Conservation (phyloP, 2,113 vertebrate species). For the Alosa alosa region DNA sequence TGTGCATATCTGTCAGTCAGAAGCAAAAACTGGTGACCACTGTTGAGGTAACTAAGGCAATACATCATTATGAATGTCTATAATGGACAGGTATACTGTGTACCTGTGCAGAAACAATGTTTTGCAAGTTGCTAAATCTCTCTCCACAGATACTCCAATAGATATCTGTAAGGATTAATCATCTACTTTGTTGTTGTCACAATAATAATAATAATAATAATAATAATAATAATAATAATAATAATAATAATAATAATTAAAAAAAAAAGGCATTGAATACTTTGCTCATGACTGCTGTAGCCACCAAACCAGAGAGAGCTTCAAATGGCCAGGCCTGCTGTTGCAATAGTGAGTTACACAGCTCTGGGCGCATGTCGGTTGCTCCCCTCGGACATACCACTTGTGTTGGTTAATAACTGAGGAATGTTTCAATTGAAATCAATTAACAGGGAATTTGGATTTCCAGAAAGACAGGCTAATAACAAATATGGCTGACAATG, state of each 20-base stretch:
- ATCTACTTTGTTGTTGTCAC: neutral
- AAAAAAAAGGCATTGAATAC: neutral
- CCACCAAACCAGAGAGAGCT: neutral
- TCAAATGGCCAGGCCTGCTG: neutral
- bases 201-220: neutral
- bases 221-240: neutral
- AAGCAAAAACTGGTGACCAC: neutral
- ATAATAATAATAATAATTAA: neutral
- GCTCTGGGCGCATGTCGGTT: neutral
- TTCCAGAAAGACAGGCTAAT: neutral
- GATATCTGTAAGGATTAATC: neutral
- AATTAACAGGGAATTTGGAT: neutral
- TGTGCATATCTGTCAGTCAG: neutral
- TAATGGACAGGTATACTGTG: neutral
- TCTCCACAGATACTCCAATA: neutral
- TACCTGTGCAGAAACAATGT: neutral
- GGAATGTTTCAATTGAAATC: slow-evolving; percentile 3
- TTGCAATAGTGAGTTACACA: neutral
- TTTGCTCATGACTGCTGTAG: neutral
- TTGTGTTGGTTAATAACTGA: neutral
- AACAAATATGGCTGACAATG: neutral
- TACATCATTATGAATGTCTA: neutral
- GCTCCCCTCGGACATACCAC: neutral
- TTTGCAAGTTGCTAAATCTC: neutral
- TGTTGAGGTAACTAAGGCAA: neutral